Conservation (phyloP, 1,140 invertebrate genomes). For the Drosophila setifemur region DNA sequence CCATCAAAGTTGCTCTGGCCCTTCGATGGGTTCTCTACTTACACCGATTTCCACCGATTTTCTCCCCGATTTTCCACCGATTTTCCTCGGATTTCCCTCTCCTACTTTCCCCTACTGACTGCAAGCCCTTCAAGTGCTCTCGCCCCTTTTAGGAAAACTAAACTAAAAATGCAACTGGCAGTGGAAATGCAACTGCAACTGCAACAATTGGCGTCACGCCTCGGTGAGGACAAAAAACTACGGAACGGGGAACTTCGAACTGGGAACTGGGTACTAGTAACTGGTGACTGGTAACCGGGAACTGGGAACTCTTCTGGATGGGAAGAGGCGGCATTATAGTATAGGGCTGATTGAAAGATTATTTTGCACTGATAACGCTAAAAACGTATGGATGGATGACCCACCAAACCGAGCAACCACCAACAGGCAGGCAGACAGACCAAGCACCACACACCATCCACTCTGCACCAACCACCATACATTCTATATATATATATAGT, state of each 20-base stretch:
- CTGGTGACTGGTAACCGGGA: neutral
- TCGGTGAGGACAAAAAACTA: conserved; percentile 19
- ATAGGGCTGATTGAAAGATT: conserved; percentile 80
- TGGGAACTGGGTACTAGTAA: neutral
- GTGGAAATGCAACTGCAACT: conserved; percentile 15
- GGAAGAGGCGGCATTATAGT: conserved; percentile 16
- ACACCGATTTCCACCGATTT: too few species aligned
- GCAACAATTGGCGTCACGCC: conserved; percentile 74
- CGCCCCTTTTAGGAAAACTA: neutral
- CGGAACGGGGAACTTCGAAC: neutral
- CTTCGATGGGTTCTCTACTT: conserved; percentile 5
- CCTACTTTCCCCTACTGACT: neutral
- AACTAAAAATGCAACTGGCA: neutral
- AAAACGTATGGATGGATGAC: conserved; percentile 77
- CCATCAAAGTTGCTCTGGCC: neutral
- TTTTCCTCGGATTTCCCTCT: too few species aligned
- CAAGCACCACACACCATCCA: conserved; percentile 38
- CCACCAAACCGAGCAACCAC: too few species aligned
- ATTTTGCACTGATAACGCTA: conserved; percentile 81
- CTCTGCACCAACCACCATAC: conserved; percentile 9
- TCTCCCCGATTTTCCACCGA: too few species aligned
- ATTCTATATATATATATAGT: too few species aligned
- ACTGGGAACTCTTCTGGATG: neutral
- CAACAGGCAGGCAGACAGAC: too few species aligned
- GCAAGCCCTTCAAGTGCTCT: conserved; percentile 40